Evolutionary conservation across 2,113 vertebrate species (phyloP), one percentile per base, ranked within the genome.

Genomic region (Narcine bancroftii): DNA sequence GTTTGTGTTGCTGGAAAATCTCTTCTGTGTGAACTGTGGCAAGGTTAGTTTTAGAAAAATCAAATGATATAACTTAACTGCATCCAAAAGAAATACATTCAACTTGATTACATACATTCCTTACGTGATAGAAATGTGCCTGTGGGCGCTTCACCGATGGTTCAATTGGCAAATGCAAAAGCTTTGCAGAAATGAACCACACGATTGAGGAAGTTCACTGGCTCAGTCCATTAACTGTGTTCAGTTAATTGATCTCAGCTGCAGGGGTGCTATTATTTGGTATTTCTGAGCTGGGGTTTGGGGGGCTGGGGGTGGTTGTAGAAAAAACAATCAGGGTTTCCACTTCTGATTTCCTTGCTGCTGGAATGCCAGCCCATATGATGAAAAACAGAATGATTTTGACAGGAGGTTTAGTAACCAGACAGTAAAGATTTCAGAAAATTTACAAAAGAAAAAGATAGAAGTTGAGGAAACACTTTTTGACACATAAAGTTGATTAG

Each of bases 71-170:
- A 26, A 19, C 77, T 81, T 7, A 21, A 50, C 21, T 81, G 24
- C 45, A 9, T 45, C 21, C 89, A 91, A 91, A 69, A 60, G 17
- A 85, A 33, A 87, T 36, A 60, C 17, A 75, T 60, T 47, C 24
- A 87, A 36, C 81, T 87, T 60, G 53, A 87, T 87, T 87, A 36
- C 33, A 87, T 36, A 56, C 17, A 87, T 87, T 63, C 53, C n/a
- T 87, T 87, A 87, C 0, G 15, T 2, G 36, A n/a, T 36, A 36
- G 29, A 87, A 87, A 63, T 60, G 17, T 56, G 53, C 19, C 6
- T 87, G 53, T 29, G 33, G 33, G 0, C 13, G 13, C 29, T 56
- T 56, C 29, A 87, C n/a, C 81, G 6, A n/a, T 6, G n/a, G 33
- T 60, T 85, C 81, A 85, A 11, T 85, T 21, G 9, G 81, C 56